Evolutionary conservation across 2,113 vertebrate genomes (phyloP).

Genomic region (Lasiurus cinereus): DNA sequence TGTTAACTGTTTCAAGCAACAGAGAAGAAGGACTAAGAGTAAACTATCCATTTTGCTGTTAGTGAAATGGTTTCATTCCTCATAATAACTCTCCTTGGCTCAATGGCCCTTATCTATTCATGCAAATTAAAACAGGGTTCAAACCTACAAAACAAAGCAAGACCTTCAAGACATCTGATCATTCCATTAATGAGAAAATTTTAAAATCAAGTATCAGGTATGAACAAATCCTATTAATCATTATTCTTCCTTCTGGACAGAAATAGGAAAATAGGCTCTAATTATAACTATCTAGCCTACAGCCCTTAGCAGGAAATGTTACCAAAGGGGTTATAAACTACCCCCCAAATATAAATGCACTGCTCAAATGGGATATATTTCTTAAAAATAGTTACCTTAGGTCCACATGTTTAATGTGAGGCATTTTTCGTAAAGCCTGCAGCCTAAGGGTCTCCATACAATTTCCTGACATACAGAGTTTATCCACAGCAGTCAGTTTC

Average conservation of each 20-base stretch:
- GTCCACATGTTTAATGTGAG: constrained; percentile 96
- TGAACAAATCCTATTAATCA: background rate
- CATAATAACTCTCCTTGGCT: background rate
- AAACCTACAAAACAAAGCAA: background rate
- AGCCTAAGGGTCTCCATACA: constrained; percentile 91
- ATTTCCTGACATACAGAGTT: constrained; percentile 98
- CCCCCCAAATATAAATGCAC: background rate
- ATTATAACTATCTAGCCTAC: background rate
- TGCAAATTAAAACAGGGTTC: background rate
- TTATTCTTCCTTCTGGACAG: background rate
- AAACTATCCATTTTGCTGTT: background rate
- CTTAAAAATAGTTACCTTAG: constrained; percentile 89
- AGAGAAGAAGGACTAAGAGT: background rate
- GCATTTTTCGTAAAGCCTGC: constrained; percentile 91
- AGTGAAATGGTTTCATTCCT: background rate
- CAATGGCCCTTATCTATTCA: background rate
- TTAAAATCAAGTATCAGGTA: background rate
- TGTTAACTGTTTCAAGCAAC: background rate
- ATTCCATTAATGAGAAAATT: background rate
- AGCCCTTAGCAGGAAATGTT: background rate
- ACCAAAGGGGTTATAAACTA: background rate
- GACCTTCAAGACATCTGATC: background rate
- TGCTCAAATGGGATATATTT: background rate
- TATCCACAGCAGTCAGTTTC: constrained; percentile 94
- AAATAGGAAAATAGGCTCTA: background rate